Evolutionary conservation across 2,888 invertebrate genomes (phyloP).

Genomic region (Spicauda simplicius): DNA sequence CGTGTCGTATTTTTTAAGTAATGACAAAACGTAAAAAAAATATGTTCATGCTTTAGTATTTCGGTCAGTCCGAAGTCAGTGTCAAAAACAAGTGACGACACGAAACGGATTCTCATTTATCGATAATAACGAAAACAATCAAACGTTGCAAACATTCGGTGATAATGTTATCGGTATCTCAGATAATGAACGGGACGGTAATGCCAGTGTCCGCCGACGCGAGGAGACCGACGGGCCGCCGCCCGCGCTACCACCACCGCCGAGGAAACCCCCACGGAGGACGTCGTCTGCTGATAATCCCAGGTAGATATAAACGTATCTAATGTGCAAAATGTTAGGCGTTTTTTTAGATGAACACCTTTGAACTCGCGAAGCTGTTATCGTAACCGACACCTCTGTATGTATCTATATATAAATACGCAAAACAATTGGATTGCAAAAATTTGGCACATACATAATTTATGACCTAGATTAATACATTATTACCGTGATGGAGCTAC

Average conservation of each 20-base stretch:
- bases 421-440: no score
- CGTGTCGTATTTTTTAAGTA: no score
- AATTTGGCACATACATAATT: no score
- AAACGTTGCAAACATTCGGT: slow-evolving; percentile 26
- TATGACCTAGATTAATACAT: no score
- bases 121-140: slow-evolving; percentile 20
- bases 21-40: no score
- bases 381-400: no score
- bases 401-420: no score
- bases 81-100: neutral
- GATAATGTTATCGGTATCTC: slow-evolving; percentile 42
- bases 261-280: slow-evolving; percentile 68
- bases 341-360: no score
- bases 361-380: no score
- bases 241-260: slow-evolving; percentile 77
- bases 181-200: slow-evolving; percentile 71
- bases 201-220: slow-evolving; percentile 65
- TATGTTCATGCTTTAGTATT: no score
- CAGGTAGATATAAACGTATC: slow-evolving; percentile 51
- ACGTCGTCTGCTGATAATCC: slow-evolving; percentile 59
- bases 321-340: no score
- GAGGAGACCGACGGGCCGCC: slow-evolving; percentile 72
- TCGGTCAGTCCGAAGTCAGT: neutral
- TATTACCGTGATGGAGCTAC: no score
- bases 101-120: neutral